Conservation (phyloP, 2,888 invertebrate species). For the Drosophila falleni region DNA sequence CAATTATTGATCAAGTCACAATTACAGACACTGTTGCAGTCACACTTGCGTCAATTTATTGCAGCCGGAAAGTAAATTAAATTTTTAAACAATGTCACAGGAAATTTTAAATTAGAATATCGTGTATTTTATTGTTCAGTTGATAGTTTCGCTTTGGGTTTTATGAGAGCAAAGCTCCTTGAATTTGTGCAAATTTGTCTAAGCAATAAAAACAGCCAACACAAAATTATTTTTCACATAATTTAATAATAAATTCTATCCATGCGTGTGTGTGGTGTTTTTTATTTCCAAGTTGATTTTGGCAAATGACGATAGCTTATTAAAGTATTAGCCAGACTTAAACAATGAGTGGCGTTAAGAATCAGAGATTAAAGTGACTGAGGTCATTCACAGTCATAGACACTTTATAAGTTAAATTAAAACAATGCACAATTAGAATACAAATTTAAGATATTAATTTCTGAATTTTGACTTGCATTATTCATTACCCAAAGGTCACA, state of each 20-base stretch:
- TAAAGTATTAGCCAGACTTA: slow-evolving; percentile 25
- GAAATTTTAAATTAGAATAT: slow-evolving; percentile 36
- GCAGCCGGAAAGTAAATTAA: slow-evolving; percentile 22
- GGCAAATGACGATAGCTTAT: slow-evolving; percentile 45
- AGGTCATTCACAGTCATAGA: slow-evolving; percentile 48
- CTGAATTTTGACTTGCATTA: slow-evolving; percentile 35
- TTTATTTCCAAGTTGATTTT: slow-evolving; percentile 34
- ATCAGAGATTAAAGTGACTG: slow-evolving; percentile 36
- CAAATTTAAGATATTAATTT: slow-evolving; percentile 28
- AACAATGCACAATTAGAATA: slow-evolving; percentile 64
- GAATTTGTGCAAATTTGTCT: slow-evolving; percentile 67
- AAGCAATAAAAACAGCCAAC: slow-evolving; percentile 3
- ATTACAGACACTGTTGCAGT: neutral
- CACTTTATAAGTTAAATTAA: slow-evolving; percentile 17
- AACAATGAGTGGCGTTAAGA: slow-evolving; percentile 48
- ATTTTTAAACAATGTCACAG: slow-evolving; percentile 15
- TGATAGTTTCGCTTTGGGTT: slow-evolving; percentile 21
- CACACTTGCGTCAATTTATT: neutral
- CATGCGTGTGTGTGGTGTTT: slow-evolving; percentile 17
- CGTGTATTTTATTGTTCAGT: slow-evolving; percentile 19
- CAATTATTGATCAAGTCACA: slow-evolving; percentile 42
- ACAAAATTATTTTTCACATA: slow-evolving; percentile 57
- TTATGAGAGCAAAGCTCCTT: slow-evolving; percentile 52
- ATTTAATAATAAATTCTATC: slow-evolving; percentile 50
- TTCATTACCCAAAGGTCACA: slow-evolving; percentile 35